Conservation (phyloP, 2,888 invertebrate genomes). For the Ariolimax columbianus region DNA sequence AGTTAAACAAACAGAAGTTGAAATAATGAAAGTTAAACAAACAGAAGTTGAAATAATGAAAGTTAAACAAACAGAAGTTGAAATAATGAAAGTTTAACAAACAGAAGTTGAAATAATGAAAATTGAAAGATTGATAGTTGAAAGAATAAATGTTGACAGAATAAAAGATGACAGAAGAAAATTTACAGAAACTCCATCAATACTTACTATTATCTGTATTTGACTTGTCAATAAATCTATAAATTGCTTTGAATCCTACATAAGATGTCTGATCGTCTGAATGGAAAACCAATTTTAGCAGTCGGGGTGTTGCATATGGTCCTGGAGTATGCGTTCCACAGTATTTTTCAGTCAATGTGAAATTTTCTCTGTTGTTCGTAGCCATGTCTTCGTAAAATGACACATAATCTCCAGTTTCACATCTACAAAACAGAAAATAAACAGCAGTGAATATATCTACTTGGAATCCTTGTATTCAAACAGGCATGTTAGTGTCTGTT, state of each 20-base stretch:
- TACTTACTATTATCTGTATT: conserved; percentile 44
- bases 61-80: too few relatives aligned
- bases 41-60: too few relatives aligned
- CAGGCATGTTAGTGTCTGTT: too few relatives aligned
- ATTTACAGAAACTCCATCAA: not conserved
- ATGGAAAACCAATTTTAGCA: conserved; percentile 91
- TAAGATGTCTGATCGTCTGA: conserved; percentile 89
- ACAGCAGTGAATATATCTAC: not conserved
- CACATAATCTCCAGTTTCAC: conserved; percentile 64
- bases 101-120: too few relatives aligned
- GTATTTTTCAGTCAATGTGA: conserved; percentile 89
- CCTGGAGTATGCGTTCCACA: conserved; percentile 92
- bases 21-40: too few relatives aligned
- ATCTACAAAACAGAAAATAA: not conserved
- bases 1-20: too few relatives aligned
- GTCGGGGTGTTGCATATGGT: conserved; percentile 93
- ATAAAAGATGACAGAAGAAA: too few relatives aligned
- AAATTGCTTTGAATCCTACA: conserved; percentile 97
- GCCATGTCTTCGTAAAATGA: conserved; percentile 64
- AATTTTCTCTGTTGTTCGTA: conserved; percentile 53
- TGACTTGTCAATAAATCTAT: conserved; percentile 88
- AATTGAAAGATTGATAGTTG: too few relatives aligned
- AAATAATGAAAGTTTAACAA: too few relatives aligned
- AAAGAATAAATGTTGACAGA: too few relatives aligned
- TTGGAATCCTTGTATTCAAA: too few relatives aligned